Evolutionary conservation across 2,888 invertebrate genomes (phyloP).

Genomic region (Rhamphomyia laevipes): DNA sequence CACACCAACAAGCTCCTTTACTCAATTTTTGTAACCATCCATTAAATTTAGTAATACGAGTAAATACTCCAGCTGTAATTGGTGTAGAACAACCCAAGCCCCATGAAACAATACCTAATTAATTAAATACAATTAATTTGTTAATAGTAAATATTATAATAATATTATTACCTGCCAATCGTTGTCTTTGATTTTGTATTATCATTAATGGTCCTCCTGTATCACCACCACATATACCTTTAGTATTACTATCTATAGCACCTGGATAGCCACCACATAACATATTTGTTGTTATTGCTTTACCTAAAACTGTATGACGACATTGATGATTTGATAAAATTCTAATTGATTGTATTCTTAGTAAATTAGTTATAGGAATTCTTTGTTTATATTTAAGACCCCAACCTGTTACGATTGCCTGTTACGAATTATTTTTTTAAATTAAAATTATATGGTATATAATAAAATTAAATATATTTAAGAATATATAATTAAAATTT

Average conservation of each 20-base stretch:
- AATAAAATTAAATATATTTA: too few species aligned
- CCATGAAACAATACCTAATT: constrained; percentile 18
- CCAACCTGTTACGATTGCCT: constrained; percentile 34
- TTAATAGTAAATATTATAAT: neutral
- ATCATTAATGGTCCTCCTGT: constrained; percentile 16
- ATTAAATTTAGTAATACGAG: constrained; percentile 14
- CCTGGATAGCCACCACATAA: constrained; percentile 10
- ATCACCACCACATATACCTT: constrained; percentile 12
- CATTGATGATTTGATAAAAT: constrained; percentile 32
- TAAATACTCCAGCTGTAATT: constrained; percentile 16
- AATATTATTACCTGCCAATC: constrained; percentile 11
- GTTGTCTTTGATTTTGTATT: constrained; percentile 5
- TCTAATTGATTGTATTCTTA: constrained; percentile 17
- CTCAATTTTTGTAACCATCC: constrained; percentile 15
- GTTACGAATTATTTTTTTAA: too few species aligned
- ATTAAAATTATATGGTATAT: too few species aligned
- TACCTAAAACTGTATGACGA: constrained; percentile 25
- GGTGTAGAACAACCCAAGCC: constrained; percentile 15
- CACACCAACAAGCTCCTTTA: constrained; percentile 10
- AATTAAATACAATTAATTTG: neutral
- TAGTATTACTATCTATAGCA: neutral
- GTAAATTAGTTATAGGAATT: too few species aligned
- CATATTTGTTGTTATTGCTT: constrained; percentile 10
- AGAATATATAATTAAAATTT: neutral
- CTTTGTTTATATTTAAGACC: constrained; percentile 19